Base-by-base conservation (phyloP, 2,113 vertebrate species). In the Speoplatyrhinus poulsoni region DNA sequence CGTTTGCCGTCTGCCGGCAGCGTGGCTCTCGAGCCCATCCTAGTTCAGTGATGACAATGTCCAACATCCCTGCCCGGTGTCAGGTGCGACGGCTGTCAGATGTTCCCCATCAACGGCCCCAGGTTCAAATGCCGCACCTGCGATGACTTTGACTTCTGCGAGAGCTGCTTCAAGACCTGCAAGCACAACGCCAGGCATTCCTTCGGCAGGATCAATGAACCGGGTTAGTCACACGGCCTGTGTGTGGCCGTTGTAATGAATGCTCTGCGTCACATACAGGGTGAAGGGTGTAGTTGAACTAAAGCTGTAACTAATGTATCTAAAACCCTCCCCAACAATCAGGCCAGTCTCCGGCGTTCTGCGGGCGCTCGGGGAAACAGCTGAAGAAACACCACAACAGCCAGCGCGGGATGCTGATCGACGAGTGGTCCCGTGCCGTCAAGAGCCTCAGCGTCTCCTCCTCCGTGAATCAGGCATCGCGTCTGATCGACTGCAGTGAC, bases 81-180 rank as follows among this genome's bases (percentile, higher is more conserved):
- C 76, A 99, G 98, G 76, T 99, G 97, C 85, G 98, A 99, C 41
- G 98, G 98, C 79, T 99, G 98, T 80, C 98, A 99, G 80, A 98
- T 98, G 95, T 99, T 98, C 87, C 98, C 98, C 10, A 98, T 99
- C 81, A 97, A 97, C 32, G 98, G 98, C 2, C 93, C 96, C 65
- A 90, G 97, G 75, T 98, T 98, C 91, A 99, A 99, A 86, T 99
- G 98, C 83, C 95, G 95, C 72, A 96, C 95, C 75, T 99, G 98
- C 65, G 97, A 98, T 46, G 97, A 99, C 90, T 99, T 99, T 84
- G 98, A 99, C 82, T 99, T 96, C 49, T 99, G 98, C 75, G 97
- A 99, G 85, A 95, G 92, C 1, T 99, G 98, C 82, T 99, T 99
- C 85, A 99, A 98, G 90, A 96, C 94, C 1, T 94, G 95, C 67